Evolutionary conservation across 2,797 vertebrate species (phyloP), one percentile per base, ranked within the genome.

Genomic region (Peromyscus eremicus): DNA sequence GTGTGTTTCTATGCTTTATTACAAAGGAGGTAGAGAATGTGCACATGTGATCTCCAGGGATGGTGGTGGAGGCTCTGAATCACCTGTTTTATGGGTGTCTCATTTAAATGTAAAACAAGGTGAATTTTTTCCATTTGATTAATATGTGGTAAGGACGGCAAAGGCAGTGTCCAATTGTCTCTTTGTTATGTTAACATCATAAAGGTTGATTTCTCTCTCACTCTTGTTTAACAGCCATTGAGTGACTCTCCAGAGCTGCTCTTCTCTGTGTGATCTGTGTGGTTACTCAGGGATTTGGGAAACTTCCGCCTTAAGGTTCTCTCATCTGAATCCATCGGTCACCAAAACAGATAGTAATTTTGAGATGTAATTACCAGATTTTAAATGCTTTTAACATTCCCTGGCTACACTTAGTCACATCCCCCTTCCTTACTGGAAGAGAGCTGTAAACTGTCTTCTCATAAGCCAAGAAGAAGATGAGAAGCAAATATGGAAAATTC

Each of bases 31-130:
- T 68, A 27, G 55, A 93, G 71, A 84, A 75, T 34, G 19, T 68
- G 27, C 49, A n/a, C 23, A 8, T 57, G 34, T 73, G 70, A 40
- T 87, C 92, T 68, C 29, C 2, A 0, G 29, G 82, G 37, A 10
- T 46, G 40, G 3, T 14, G 52, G 52, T 52, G 13, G 80, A 25
- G 83, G 46, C 32, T 71, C 62, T 93, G 49, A 43, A 70, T 66
- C 49, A 29, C 88, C 79, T 71, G 27, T 57, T 70, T 94, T 94
- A 71, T 34, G 79, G 21, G 57, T 77, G 55, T 43, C 64, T 43
- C 40, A 40, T 66, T 85, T 70, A 86, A 85, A 89, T 66, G 68
- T 68, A 94, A 85, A 91, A 71, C 14, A 89, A 46, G 14, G 13
- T 57, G 34, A n/a, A 71, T 27, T 92, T 80, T 88, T 77, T 27